These are phyloP conservation scores for Tetragonula carbonaria DNA, from an alignment of 2,888 invertebrate species.

Conservation along the genomic window DNA sequence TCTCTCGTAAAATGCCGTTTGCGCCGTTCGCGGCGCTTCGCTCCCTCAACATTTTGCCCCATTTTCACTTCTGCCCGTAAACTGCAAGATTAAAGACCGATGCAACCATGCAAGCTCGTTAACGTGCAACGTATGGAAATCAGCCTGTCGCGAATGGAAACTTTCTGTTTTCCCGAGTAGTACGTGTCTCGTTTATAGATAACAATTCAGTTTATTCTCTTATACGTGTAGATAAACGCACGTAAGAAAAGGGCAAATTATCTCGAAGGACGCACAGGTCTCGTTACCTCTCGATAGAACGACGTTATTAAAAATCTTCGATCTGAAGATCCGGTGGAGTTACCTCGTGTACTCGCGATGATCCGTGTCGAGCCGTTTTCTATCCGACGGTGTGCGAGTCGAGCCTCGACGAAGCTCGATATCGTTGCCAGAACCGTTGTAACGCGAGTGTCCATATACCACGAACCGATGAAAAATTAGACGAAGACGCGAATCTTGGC, in stretches of 20 bases:
- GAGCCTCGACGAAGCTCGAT: background rate
- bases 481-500: background rate
- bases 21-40: no score
- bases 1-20: background rate
- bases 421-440: background rate
- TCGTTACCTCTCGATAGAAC: background rate
- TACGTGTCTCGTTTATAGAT: no score
- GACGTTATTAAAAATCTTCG: background rate
- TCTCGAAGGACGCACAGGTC: background rate
- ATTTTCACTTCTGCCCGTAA: background rate
- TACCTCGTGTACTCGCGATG: background rate
- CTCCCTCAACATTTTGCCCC: background rate
- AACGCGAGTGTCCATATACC: background rate
- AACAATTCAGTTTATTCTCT: no score
- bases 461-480: background rate
- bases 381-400: slow-evolving; percentile 32
- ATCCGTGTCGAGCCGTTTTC: slow-evolving; percentile 3
- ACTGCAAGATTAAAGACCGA: background rate
- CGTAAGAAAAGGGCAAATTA: background rate
- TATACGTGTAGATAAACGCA: background rate
- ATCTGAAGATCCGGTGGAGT: no score
- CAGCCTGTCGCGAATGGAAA: background rate
- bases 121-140: no score
- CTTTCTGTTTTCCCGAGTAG: no score
- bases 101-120: background rate